Evolutionary conservation across 1,140 invertebrate genomes (phyloP), one percentile per base, ranked within the genome.

Genomic region (Berghia stephanieae): DNA sequence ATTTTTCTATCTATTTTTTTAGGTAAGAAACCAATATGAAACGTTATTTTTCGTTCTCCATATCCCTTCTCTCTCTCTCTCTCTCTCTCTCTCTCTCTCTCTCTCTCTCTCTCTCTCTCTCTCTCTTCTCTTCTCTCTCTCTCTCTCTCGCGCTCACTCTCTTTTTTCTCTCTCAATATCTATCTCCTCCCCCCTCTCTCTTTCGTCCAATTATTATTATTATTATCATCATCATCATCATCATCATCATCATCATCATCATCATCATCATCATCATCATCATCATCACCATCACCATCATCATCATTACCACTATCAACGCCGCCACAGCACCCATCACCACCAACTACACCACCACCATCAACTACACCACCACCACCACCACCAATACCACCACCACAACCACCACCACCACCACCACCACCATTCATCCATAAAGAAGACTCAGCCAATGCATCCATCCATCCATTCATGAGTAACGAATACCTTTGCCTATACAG

Each of bases 221-320:
- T 18, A 34, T 18, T 34, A 1, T 34, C 63, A 66, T 67, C 63
- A 67, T 67, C 63, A 67, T 67, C 63, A 67, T 67, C 63, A 67
- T 67, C 63, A 67, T 67, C 63, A 67, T 67, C 63, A 67, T 67
- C 0, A 67, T 67, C 63, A 67, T 67, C 63, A 67, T 67, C 63
- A 67, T 67, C 63, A 67, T 67, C 63, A 2, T 2, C 16, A 38
- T 40, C 27, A 44, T 8, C 31, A 55, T 10, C 34, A 0, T 55
- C 34, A 73, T 73, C 34, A 73, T 3, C 34, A 55, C 44, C 34
- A 55, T 57, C 31, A 73, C 3, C 1, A 66, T 73, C 4, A 73
- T 73, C 34, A 73, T 66, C 34, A 66, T 73, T 4, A 66, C n/a
- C 46, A 49, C 46, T n/a, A 49, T n/a, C 46, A 49, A 13, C 46